Conservation (phyloP, 1,140 invertebrate genomes). For the Hermetia illucens region DNA sequence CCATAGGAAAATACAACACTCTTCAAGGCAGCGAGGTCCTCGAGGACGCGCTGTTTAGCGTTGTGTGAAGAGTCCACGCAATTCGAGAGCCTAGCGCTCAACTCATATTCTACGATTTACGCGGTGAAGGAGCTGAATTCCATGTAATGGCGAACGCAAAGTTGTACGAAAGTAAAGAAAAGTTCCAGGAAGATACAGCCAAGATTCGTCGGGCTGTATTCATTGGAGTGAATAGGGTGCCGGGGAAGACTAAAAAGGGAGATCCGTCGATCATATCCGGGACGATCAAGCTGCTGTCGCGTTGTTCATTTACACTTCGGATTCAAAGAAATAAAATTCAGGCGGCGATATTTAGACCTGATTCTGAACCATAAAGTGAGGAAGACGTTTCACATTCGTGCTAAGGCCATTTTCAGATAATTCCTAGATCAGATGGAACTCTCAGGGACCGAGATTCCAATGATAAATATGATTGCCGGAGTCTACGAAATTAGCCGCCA, state of each 20-base stretch:
- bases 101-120: constrained; percentile 92
- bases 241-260: constrained; percentile 94
- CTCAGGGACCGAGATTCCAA: constrained; percentile 97
- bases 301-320: constrained; percentile 96
- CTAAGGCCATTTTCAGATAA: constrained; percentile 63
- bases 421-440: constrained; percentile 93
- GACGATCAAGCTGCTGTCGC: constrained; percentile 73
- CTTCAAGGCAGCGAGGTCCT: constrained; percentile 60
- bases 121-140: constrained; percentile 87
- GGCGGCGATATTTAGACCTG: constrained; percentile 93
- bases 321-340: constrained; percentile 86
- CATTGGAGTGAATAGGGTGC: constrained; percentile 79
- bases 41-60: constrained; percentile 50
- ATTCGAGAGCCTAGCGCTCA: constrained; percentile 90
- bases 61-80: constrained; percentile 89
- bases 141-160: constrained; percentile 94
- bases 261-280: constrained; percentile 91
- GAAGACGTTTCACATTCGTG: constrained; percentile 76
- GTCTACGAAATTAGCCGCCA: constrained; percentile 97
- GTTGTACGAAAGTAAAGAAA: constrained; percentile 54
- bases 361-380: constrained; percentile 88
- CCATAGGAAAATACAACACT: constrained; percentile 72
- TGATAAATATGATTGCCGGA: constrained; percentile 99
- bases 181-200: constrained; percentile 62
- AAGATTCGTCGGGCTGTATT: constrained; percentile 91